Percentiles rank a stretch among this genome's conserved stretches.
These are phyloP conservation scores for Catharus ustulatus DNA, from an alignment of 2,797 vertebrate genomes.

Conservation along the genomic window DNA sequence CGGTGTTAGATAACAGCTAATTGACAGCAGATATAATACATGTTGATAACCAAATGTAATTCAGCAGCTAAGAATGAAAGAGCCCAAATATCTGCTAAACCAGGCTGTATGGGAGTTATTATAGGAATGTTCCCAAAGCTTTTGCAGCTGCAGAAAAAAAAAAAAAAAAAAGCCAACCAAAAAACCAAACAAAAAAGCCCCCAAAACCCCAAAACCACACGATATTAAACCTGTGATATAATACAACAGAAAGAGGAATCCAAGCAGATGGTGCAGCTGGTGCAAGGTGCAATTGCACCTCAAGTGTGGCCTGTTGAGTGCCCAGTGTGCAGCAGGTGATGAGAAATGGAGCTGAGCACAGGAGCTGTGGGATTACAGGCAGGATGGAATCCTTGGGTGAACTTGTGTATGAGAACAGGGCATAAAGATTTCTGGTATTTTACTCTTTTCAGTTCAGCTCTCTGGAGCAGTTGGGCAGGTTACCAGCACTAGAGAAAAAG, in stretches of 20 bases:
- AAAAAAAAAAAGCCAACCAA: background rate
- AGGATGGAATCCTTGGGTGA: background rate
- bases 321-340: background rate
- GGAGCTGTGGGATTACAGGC: background rate
- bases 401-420: background rate
- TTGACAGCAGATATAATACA: slow-evolving; percentile 60
- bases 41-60: slow-evolving; percentile 62
- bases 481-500: background rate
- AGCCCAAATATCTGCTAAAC: slow-evolving; percentile 49
- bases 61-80: slow-evolving; percentile 41
- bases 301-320: background rate
- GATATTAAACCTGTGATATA: background rate
- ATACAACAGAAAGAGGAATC: slow-evolving; percentile 12
- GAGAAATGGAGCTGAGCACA: background rate
- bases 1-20: slow-evolving; percentile 58
- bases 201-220: background rate
- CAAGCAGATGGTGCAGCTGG: slow-evolving; percentile 4
- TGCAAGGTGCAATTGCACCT: background rate
- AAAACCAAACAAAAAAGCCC: background rate
- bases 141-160: slow-evolving; percentile 19
- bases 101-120: slow-evolving; percentile 42
- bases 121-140: slow-evolving; percentile 37
- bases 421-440: background rate
- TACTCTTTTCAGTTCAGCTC: background rate
- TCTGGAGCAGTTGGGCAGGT: background rate